phyloP scores from a whole-genome alignment of 2,888 invertebrate species.

The Aphidius colemani region DNA sequence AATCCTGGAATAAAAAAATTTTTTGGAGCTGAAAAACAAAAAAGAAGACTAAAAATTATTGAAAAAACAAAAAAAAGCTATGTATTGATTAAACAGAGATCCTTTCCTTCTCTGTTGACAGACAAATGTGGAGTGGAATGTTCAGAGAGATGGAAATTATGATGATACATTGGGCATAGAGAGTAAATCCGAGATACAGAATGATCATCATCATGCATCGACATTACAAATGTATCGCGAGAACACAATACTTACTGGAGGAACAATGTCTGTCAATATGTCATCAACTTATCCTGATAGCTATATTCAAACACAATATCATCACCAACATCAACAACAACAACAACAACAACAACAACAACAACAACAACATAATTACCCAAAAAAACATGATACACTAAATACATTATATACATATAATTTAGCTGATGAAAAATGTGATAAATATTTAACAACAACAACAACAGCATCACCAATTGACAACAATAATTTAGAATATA shows the following conservation, averaged over 20 bases:
- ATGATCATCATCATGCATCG: slow-evolving; percentile 43
- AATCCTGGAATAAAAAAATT: slow-evolving; percentile 32
- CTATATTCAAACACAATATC: slow-evolving; percentile 26
- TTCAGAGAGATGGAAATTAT: slow-evolving; percentile 59
- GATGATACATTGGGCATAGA: slow-evolving; percentile 57
- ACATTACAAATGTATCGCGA: slow-evolving; percentile 47
- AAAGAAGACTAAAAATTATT: slow-evolving; percentile 39
- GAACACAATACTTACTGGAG: slow-evolving; percentile 48
- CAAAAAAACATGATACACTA: background rate
- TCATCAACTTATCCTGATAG: slow-evolving; percentile 36
- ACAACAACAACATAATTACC: background rate
- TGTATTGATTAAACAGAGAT: slow-evolving; percentile 58
- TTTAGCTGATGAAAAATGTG: too few species aligned
- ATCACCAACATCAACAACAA: too few species aligned
- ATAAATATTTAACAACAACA: too few species aligned
- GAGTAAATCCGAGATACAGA: slow-evolving; percentile 44
- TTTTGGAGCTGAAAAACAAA: slow-evolving; percentile 38
- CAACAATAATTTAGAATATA: slow-evolving; percentile 12
- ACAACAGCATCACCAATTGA: background rate
- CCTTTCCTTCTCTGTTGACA: slow-evolving; percentile 75
- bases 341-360: background rate
- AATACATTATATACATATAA: too few species aligned
- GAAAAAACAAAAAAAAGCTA: slow-evolving; percentile 42
- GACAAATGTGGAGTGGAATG: slow-evolving; percentile 64
- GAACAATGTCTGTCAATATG: slow-evolving; percentile 46